Percentiles rank a stretch among this genome's conserved stretches.
Evolutionary conservation across 2,113 vertebrate species (phyloP).

Genomic region (Petroica traversi): DNA sequence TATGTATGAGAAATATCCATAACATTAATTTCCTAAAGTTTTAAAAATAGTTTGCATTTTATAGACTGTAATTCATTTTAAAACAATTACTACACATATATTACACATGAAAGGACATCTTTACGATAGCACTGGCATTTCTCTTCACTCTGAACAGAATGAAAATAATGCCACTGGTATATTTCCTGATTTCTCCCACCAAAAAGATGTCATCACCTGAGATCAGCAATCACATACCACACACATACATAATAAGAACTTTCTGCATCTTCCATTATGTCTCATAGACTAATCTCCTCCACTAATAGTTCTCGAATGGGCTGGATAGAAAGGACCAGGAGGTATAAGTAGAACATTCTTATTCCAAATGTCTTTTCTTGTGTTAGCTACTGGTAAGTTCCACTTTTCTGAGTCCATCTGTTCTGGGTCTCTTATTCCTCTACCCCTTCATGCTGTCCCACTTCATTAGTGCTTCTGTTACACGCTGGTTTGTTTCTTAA

Average conservation of each 20-base stretch:
- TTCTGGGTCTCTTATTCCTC: neutral
- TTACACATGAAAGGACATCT: neutral
- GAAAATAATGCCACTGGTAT: neutral
- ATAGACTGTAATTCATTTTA: neutral
- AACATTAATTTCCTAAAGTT: neutral
- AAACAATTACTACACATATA: neutral
- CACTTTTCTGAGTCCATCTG: neutral
- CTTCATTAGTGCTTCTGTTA: neutral
- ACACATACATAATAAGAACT: neutral
- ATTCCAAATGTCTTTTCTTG: neutral
- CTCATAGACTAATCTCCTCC: neutral
- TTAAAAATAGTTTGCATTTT: neutral
- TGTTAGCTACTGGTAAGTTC: neutral
- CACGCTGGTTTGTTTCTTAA: neutral
- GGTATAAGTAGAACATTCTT: neutral
- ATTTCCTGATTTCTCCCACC: neutral
- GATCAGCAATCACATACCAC: neutral
- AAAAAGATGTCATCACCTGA: constrained; percentile 33
- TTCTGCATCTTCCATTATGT: neutral
- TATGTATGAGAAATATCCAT: neutral
- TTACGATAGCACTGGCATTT: constrained; percentile 32
- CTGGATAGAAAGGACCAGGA: neutral
- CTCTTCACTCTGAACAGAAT: neutral
- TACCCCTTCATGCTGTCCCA: neutral
- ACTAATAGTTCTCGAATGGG: neutral